Evolutionary conservation across 2,113 vertebrate species (phyloP), one percentile per base, ranked within the genome.

Genomic region (Cephalopterus ornatus): DNA sequence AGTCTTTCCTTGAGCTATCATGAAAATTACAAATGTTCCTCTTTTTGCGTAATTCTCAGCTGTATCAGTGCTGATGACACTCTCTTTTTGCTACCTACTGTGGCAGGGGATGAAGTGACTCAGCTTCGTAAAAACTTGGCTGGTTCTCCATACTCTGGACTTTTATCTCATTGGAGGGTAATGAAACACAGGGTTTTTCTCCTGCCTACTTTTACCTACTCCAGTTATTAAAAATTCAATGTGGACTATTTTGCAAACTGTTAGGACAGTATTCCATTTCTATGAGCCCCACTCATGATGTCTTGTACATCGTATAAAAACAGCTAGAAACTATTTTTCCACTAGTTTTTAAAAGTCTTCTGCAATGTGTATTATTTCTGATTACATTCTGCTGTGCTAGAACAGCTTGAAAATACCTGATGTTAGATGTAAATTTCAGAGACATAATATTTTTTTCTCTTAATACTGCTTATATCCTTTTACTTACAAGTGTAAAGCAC

Each of bases 231-330:
- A 82, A 81, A 92, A 58, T 3, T 20, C 23, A 30, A 0, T 14
- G 1, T 72, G 42, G 20, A 59, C 10, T 81, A 20, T 72, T 91
- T 75, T 59, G 35, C 22, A 89, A 95, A 59, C 33, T n/a, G 2
- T 47, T 78, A 35, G 7, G 23, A 39, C 15, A 63, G 8, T 37
- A 14, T 3, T 74, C 8, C 1, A 0, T 42, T 87, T 21, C 47
- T 62, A 4, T 37, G 9, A 55, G 21, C 6, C 8, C 14, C 6
- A n/a, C 17, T 68, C 39, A n/a, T 2, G 3, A 3, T 1, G 1
- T 8, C 28, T 76, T 73, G 20, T 18, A 76, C 12, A 21, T 32
- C 1, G 2, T 55, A 37, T 55, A 49, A 82, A 92, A 0, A 0
- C 17, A 89, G 32, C 17, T 22, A 63, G 39, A 35, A 84, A 42